A percentile compares a stretch with the other conserved stretches of the same genome.
Conservation (phyloP, 92 coral and sea anemone genomes). For the Epizoanthus illoricatus region DNA sequence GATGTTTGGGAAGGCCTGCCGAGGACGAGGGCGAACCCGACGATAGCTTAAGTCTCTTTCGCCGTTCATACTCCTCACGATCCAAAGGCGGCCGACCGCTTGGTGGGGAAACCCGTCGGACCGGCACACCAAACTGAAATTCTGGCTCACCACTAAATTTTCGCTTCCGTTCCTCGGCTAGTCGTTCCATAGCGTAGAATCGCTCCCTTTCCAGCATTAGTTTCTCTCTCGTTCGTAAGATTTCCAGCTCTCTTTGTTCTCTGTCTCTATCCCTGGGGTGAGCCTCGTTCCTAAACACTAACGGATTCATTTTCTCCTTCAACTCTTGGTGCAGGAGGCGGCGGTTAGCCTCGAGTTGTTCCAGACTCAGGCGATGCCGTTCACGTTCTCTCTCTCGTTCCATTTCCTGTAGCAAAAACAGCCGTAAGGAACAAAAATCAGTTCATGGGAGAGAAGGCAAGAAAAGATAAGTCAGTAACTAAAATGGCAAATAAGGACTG, state of each 20-base stretch:
- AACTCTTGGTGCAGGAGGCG: constrained; percentile 85
- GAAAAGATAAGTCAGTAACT: not conserved
- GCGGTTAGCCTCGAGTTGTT: constrained; percentile 86
- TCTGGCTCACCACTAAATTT: constrained; percentile 72
- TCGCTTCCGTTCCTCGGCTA: constrained; percentile 76
- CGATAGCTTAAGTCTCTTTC: constrained; percentile 64
- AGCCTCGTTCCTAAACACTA: constrained; percentile 75
- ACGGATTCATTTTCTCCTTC: constrained; percentile 86
- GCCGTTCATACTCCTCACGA: constrained; percentile 74
- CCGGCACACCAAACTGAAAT: constrained; percentile 53
- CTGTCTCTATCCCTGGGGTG: constrained; percentile 72
- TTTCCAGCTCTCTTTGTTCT: constrained; percentile 71
- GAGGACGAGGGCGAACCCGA: constrained; percentile 50
- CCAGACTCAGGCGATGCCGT: constrained; percentile 81
- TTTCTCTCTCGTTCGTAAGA: constrained; percentile 79
- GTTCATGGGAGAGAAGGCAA: too few species aligned
- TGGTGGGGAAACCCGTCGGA: constrained; percentile 67
- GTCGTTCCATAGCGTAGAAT: constrained; percentile 63
- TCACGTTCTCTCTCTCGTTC: constrained; percentile 87
- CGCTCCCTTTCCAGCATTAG: constrained; percentile 75
- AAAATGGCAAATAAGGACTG: not conserved
- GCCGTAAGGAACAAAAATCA: too few species aligned
- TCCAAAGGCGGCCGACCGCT: constrained; percentile 57
- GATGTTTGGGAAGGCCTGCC: constrained; percentile 34
- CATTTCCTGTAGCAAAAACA: constrained; percentile 60